phyloP scores from a whole-genome alignment of 2,888 invertebrate genomes.

The Mechanitis messenoides region DNA sequence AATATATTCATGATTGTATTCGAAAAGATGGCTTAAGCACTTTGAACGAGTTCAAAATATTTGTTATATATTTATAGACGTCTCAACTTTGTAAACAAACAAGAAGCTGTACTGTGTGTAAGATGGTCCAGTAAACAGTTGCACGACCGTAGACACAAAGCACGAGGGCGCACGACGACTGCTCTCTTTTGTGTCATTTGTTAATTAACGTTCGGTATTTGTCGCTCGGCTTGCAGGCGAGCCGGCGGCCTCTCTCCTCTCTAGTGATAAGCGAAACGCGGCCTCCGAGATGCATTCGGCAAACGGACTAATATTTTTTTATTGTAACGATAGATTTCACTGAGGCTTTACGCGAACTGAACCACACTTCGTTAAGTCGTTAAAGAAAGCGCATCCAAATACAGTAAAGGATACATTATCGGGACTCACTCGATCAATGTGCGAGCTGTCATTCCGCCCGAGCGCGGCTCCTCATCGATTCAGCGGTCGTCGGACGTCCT shows the following conservation, averaged over 20 bases:
- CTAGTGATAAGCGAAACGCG: conserved; percentile 31
- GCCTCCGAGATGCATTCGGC: conserved; percentile 31
- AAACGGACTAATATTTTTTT: conserved; percentile 35
- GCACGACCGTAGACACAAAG: conserved; percentile 55
- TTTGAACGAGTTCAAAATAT: conserved; percentile 9
- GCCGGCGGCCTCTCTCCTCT: conserved; percentile 24
- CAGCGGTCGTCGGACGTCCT: conserved; percentile 41
- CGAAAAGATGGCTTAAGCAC: neutral
- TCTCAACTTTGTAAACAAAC: conserved; percentile 46
- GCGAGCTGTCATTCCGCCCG: conserved; percentile 55
- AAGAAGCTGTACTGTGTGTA: conserved; percentile 37
- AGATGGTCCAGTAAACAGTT: conserved; percentile 37
- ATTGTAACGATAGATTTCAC: conserved; percentile 37
- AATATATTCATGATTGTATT: neutral
- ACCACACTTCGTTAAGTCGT: conserved; percentile 9
- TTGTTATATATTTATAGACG: conserved; percentile 39
- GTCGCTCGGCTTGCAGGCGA: conserved; percentile 17
- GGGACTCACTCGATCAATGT: conserved; percentile 70
- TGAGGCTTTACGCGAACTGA: conserved; percentile 23
- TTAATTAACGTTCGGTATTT: conserved; percentile 30
- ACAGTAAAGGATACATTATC: conserved; percentile 20
- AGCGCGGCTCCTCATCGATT: conserved; percentile 58
- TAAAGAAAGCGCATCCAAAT: conserved; percentile 32
- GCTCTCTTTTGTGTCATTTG: conserved; percentile 31
- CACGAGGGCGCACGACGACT: conserved; percentile 34